Evolutionary conservation across 1,140 invertebrate genomes (phyloP).

Genomic region (Bilobella aurantiaca): DNA sequence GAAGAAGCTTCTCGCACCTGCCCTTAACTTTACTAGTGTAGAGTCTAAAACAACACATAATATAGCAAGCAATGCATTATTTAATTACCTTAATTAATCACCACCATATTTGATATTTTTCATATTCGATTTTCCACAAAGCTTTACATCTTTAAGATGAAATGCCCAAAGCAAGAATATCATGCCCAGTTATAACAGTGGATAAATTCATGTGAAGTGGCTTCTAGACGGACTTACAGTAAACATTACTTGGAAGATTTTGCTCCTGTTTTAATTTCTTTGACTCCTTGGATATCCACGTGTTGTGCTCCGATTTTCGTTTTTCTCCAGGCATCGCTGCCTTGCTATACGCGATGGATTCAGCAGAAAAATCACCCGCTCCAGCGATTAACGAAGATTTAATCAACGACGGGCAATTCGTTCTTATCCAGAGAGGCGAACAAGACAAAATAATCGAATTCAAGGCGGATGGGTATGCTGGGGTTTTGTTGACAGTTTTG

Average conservation of each 20-base stretch:
- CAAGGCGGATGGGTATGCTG: constrained; percentile 23
- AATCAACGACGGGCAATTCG: constrained; percentile 19
- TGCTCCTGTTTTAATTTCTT: constrained; percentile 25
- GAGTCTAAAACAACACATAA: constrained; percentile 17
- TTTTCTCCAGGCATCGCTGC: constrained; percentile 31
- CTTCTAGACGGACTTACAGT: constrained; percentile 15
- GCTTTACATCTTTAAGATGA: no score
- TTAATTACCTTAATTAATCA: constrained; percentile 4
- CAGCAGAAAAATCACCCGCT: constrained; percentile 4
- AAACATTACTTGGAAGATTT: constrained; percentile 13
- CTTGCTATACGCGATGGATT: no score
- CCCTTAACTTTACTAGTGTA: constrained; percentile 17
- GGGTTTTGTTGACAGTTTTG: not conserved
- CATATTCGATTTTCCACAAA: not conserved
- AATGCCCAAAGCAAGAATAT: no score
- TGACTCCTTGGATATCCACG: constrained; percentile 23
- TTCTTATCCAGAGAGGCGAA: constrained; percentile 21
- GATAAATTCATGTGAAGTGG: not conserved
- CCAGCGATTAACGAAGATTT: constrained; percentile 1
- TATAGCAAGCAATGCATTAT: not conserved
- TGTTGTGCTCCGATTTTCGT: constrained; percentile 24
- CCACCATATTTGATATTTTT: constrained; percentile 5
- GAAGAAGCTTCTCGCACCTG: constrained; percentile 15
- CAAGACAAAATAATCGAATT: constrained; percentile 24
- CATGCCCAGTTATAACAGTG: no score